Conservation (phyloP, 2,113 vertebrate species). For the Alces alces region DNA sequence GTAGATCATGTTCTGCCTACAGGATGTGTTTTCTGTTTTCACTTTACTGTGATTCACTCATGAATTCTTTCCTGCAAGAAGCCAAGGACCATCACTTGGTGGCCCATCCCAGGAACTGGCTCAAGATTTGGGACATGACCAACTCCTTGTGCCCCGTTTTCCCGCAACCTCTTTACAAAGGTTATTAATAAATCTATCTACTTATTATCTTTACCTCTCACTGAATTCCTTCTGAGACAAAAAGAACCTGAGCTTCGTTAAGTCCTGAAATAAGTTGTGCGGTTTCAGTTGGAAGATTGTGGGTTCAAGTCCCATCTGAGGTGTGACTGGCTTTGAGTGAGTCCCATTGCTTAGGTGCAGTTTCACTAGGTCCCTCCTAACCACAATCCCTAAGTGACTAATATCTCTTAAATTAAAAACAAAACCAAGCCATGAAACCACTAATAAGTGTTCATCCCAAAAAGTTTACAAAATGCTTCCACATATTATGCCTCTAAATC, state of each 20-base stretch:
- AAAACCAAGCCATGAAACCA: constrained; percentile 17
- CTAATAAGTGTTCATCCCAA: not conserved
- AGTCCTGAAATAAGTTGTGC: not conserved
- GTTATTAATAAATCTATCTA: not conserved
- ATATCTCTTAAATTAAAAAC: constrained; percentile 32
- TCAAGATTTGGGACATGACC: not conserved
- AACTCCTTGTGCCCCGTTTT: not conserved
- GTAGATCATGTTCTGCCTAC: not conserved
- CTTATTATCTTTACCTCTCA: not conserved
- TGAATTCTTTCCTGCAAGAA: not conserved
- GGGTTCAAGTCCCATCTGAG: not conserved
- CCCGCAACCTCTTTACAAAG: not conserved
- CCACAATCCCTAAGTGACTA: not conserved
- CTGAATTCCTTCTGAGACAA: not conserved
- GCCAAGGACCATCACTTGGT: not conserved
- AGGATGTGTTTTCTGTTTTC: not conserved
- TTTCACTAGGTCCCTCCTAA: not conserved
- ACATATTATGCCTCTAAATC: not conserved
- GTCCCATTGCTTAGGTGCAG: not conserved
- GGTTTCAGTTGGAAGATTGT: not conserved
- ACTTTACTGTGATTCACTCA: not conserved
- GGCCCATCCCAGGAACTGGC: not conserved
- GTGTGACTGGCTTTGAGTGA: not conserved
- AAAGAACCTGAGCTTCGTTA: not conserved
- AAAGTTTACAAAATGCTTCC: not conserved